Base-by-base conservation (phyloP, 2,888 invertebrate species). In the Agelastica alni region DNA sequence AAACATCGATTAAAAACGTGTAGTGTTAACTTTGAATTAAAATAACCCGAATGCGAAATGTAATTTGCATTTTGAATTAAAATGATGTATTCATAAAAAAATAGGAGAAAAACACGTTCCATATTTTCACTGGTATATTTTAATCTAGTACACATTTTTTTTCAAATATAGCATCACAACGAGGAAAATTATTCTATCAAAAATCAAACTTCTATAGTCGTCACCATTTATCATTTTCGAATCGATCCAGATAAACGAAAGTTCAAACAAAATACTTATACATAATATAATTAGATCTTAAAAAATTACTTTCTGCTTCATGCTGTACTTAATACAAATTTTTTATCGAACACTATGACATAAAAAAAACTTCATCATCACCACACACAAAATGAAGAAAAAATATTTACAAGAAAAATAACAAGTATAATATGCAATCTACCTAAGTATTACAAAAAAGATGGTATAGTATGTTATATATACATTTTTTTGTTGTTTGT, bases 391-490 rank as follows among this genome's bases (percentile, higher is more conserved):
- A 53, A 41, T 10, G 37, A 31, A n/a, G n/a, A 12, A 52, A 59
- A 51, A 55, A 61, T 57, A 60, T 62, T 43, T 60, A 62, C 56
- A 60, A 49, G 45, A 61, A 54, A 51, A 58, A 55, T 58, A 58
- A 60, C 58, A 58, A 62, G 45, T 60, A 62, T 61, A 58, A 58
- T 60, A 61, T 63, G 59, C 61, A 60, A 67, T 69, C 69, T 7
- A 39, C 67, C 67, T 69, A 66, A 63, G 68, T 66, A 66, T 61
- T 61, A 64, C 58, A 63, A 65, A 64, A 63, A 64, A 55, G 56
- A 56, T 68, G 65, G 61, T 64, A 60, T 64, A 63, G 53, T 60
- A 60, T 56, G 58, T 37, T 64, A 59, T 67, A 67, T 69, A 62
- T 69, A 70, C 67, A 70, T 68, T 18, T 18, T 39, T 39, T 47